Conservation (phyloP, 2,797 vertebrate genomes). For the Buceros bicornis region DNA sequence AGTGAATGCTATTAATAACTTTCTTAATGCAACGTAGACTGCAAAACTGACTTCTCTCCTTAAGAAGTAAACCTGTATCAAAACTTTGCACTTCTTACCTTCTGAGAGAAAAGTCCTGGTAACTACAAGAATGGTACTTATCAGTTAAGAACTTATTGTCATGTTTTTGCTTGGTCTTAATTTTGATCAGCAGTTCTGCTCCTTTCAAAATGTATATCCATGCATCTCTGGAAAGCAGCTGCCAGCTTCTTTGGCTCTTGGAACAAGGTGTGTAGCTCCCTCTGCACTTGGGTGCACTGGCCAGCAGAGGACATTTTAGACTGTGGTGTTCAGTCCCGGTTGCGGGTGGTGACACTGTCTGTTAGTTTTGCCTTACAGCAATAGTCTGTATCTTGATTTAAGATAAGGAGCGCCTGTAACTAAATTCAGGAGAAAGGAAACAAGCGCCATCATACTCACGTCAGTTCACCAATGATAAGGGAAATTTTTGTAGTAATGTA, state of each 20-base stretch:
- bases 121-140: background rate
- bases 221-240: background rate
- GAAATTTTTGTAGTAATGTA: background rate
- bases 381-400: background rate
- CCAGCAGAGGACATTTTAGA: background rate
- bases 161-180: background rate
- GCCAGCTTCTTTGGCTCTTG: background rate
- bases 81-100: background rate
- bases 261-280: background rate
- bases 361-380: background rate
- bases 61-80: background rate
- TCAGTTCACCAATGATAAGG: background rate
- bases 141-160: background rate
- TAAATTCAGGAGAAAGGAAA: background rate
- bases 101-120: background rate
- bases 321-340: background rate
- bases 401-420: background rate
- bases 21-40: background rate
- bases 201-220: background rate
- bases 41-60: background rate
- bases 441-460: background rate
- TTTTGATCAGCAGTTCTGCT: background rate
- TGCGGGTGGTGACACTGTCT: background rate
- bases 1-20: background rate
- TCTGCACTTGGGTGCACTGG: background rate